Base-by-base conservation (phyloP, 2,797 vertebrate genomes). In the Pangasius mekongensis region DNA sequence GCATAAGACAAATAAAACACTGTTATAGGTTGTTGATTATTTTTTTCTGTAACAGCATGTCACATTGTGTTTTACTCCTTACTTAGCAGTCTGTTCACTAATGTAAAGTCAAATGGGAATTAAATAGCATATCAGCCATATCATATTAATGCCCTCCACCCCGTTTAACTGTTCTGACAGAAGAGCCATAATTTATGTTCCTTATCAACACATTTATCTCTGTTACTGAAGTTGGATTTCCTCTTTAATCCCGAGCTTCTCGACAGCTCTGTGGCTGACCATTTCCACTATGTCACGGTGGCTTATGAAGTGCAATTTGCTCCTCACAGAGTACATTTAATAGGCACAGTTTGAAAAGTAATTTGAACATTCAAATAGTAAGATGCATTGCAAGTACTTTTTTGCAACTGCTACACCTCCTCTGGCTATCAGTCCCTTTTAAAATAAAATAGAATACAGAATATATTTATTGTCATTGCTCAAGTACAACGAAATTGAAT, bases 361-460 rank as follows among this genome's bases (percentile, higher is more conserved):
- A 80, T 80, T 80, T 80, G 30, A 58, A 80, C 77, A 80, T 80
- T 58, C 77, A 33, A 36, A 80, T 36, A 36, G 77, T 22, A 56
- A 22, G 18, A 58, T 80, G 52, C 77, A 80, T 58, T 80, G 77
- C 3, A 36, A 58, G 27, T 49, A 18, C 60, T 16, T 67, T 9
- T n/a, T 49, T 49, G 36, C 7, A 10, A 56, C 5, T 54, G n/a
- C 52, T 30, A n/a, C 14, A 78, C 49, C 76, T 54, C 14, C 76
- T 30, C 16, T 54, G 49, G 49, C 6, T 33, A 56, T 58, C 52
- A 36, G 16, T 56, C 22, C 22, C 20, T 56, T 36, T 56, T 30
- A 54, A 80, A 36, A 13, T 56, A 56, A 20, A 80, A 56, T 22
- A 13, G 47, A 77, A 77, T 49, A 76, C 2, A n/a, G 27, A 52